A percentile compares a stretch with the other conserved stretches of the same genome.
These are phyloP conservation scores for Sclerurus mexicanus DNA, from an alignment of 2,113 vertebrate genomes.

Conservation along the genomic window DNA sequence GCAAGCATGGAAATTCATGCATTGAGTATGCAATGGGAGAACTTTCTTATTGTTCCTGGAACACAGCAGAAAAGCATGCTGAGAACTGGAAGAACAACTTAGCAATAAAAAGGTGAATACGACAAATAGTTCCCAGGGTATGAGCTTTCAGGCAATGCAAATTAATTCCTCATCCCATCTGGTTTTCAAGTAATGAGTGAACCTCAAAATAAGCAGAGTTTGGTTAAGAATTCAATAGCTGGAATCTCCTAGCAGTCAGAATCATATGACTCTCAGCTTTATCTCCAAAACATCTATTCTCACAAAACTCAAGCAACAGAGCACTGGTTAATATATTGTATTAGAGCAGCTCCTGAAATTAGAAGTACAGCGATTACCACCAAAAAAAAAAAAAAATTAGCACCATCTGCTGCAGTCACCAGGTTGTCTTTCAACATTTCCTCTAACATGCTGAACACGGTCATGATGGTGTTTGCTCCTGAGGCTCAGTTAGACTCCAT, in stretches of 20 bases:
- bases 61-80: constrained; percentile 44
- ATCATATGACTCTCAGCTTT: background rate
- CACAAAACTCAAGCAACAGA: background rate
- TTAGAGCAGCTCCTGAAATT: background rate
- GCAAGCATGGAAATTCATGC: constrained; percentile 19
- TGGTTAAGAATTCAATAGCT: background rate
- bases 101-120: constrained; percentile 55
- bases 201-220: background rate
- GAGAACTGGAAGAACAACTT: constrained; percentile 57
- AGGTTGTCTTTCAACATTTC: background rate
- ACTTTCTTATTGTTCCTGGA: constrained; percentile 44
- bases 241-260: background rate
- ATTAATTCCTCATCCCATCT: background rate
- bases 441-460: background rate
- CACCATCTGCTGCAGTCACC: background rate
- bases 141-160: constrained; percentile 7
- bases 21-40: background rate
- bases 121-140: background rate
- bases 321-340: background rate
- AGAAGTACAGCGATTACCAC: background rate
- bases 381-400: background rate
- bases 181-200: background rate
- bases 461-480: background rate
- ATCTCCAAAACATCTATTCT: background rate
- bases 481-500: background rate